phyloP scores from a whole-genome alignment of 1,140 invertebrate genomes.

The Thalassaphorura encarpata region DNA sequence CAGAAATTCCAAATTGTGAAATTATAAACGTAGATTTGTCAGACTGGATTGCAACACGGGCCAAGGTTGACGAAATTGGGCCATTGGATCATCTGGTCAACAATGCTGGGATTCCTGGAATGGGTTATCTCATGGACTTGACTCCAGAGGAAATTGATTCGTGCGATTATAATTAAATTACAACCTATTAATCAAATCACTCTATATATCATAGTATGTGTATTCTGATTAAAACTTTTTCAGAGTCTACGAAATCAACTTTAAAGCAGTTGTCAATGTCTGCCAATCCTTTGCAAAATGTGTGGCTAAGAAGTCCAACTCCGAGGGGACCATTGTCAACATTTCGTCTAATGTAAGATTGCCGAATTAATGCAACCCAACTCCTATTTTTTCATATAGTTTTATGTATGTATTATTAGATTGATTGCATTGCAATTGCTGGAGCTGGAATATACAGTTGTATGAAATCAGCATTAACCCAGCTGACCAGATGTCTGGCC shows the following conservation, averaged over 20 bases:
- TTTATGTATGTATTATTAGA: not conserved
- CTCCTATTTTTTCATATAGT: not conserved
- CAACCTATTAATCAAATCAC: not conserved
- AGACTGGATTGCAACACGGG: conserved; percentile 61
- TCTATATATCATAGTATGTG: not conserved
- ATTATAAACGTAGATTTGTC: conserved; percentile 55
- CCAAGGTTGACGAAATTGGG: conserved; percentile 44
- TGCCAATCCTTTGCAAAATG: conserved; percentile 62
- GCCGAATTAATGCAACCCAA: not conserved
- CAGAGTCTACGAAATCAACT: conserved; percentile 66
- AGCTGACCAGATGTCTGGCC: conserved; percentile 73
- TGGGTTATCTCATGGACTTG: conserved; percentile 52
- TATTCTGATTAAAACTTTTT: conserved; percentile 34
- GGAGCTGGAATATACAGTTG: not conserved
- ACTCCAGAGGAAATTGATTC: conserved; percentile 55
- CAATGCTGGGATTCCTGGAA: conserved; percentile 58
- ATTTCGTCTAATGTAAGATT: conserved; percentile 61
- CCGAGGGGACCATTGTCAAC: conserved; percentile 71
- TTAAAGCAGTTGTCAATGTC: conserved; percentile 72
- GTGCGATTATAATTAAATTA: conserved; percentile 43
- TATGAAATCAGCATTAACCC: conserved; percentile 80
- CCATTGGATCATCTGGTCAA: conserved; percentile 68
- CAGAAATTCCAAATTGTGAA: conserved; percentile 49
- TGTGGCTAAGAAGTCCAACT: conserved; percentile 53
- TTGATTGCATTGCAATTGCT: not conserved